These are phyloP conservation scores for Arion vulgaris DNA, from an alignment of 1,140 invertebrate genomes.

Conservation along the genomic window DNA sequence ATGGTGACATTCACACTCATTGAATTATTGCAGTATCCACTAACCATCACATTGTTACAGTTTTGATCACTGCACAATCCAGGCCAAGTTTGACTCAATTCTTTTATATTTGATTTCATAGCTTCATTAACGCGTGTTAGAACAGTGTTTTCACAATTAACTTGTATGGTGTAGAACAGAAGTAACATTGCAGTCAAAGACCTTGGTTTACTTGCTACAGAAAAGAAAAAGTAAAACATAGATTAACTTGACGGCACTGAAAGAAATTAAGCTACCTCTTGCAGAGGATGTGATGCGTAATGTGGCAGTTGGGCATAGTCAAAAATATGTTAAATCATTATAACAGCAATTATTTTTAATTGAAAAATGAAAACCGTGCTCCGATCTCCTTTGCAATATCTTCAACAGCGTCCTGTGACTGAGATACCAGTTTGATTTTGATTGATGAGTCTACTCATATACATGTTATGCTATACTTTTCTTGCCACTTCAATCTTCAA, in stretches of 20 bases:
- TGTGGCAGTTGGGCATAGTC: no score
- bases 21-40: background rate
- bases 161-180: background rate
- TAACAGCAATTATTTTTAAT: no score
- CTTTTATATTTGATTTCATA: background rate
- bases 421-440: no score
- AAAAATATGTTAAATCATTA: no score
- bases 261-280: no score
- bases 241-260: background rate
- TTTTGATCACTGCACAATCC: background rate
- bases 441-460: no score
- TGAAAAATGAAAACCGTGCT: no score
- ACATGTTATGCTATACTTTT: no score
- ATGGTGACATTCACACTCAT: background rate
- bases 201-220: background rate
- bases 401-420: no score
- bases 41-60: constrained; percentile 10
- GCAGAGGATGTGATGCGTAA: no score
- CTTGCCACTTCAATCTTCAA: no score
- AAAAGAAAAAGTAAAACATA: background rate
- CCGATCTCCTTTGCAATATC: no score
- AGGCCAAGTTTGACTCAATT: background rate
- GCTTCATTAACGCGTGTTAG: background rate
- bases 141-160: background rate
- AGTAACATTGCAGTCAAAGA: background rate